A percentile compares a stretch with the other conserved stretches of the same genome.
These are phyloP conservation scores for Orchestia grillus DNA, from an alignment of 1,140 invertebrate species.

Conservation along the genomic window DNA sequence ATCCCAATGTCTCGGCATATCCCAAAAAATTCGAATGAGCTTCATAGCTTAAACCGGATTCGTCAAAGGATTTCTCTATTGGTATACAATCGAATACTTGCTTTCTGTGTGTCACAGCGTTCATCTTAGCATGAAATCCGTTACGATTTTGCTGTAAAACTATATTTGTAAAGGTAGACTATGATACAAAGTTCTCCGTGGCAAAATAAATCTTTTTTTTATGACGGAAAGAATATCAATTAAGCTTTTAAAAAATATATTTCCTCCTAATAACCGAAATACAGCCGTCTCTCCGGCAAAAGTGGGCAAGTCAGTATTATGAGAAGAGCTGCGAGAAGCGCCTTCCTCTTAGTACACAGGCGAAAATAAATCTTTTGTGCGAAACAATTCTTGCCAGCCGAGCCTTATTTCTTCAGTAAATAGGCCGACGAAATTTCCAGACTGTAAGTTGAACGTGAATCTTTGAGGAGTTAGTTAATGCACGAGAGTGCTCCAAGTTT, in stretches of 20 bases:
- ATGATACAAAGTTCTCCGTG: neutral
- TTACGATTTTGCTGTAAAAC: neutral
- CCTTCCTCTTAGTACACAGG: neutral
- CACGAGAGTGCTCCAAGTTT: neutral
- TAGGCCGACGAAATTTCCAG: neutral
- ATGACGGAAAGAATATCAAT: neutral
- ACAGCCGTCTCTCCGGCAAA: neutral
- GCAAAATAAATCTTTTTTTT: neutral
- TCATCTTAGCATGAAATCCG: neutral
- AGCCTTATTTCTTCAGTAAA: neutral
- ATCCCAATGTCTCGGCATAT: too few relatives aligned
- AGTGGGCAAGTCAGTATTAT: neutral
- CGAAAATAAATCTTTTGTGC: neutral
- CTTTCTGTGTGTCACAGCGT: neutral
- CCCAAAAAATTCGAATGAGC: too few relatives aligned
- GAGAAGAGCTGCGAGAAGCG: neutral
- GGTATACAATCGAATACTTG: neutral
- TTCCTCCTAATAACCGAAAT: neutral
- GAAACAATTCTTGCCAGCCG: neutral
- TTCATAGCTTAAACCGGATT: too few relatives aligned
- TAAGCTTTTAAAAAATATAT: neutral
- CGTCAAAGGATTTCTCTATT: too few relatives aligned
- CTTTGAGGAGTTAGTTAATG: neutral
- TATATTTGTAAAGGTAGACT: neutral
- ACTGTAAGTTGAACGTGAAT: neutral